A percentile compares a stretch with the other conserved stretches of the same genome.
Evolutionary conservation across 2,797 vertebrate genomes (phyloP).

Genomic region (Bradypodion ventrale): DNA sequence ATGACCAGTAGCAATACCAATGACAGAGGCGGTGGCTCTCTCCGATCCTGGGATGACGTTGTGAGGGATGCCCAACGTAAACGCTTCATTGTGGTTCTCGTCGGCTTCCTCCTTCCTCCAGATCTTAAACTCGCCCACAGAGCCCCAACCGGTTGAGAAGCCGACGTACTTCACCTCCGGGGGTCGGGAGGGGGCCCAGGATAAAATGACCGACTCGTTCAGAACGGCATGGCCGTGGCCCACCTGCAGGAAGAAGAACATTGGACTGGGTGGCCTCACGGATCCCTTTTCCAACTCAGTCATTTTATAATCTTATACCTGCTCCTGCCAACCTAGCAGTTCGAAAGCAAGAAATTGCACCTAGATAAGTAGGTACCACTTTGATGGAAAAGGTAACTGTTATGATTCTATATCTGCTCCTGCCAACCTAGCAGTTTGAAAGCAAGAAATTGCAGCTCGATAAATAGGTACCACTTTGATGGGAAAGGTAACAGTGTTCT

Average conservation of each 20-base stretch:
- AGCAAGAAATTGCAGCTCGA: too few species aligned
- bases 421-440: too few species aligned
- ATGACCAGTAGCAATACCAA: conserved; percentile 79
- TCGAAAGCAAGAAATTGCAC: too few species aligned
- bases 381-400: too few species aligned
- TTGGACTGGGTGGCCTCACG: too few species aligned
- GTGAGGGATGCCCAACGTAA: conserved; percentile 91
- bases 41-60: conserved; percentile 92
- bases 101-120: conserved; percentile 93
- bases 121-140: conserved; percentile 93
- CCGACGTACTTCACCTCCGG: conserved; percentile 89
- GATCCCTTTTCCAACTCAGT: background rate
- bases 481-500: too few species aligned
- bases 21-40: conserved; percentile 88
- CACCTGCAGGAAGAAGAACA: conserved; percentile 76
- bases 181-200: conserved; percentile 80
- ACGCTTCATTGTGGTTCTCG: conserved; percentile 95
- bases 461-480: too few species aligned
- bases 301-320: too few species aligned
- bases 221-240: conserved; percentile 85
- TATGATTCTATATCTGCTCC: too few species aligned
- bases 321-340: too few species aligned
- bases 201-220: conserved; percentile 86
- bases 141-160: conserved; percentile 96
- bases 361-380: too few species aligned